phyloP scores from a whole-genome alignment of 2,797 vertebrate genomes.

The Coregonus sp. region DNA sequence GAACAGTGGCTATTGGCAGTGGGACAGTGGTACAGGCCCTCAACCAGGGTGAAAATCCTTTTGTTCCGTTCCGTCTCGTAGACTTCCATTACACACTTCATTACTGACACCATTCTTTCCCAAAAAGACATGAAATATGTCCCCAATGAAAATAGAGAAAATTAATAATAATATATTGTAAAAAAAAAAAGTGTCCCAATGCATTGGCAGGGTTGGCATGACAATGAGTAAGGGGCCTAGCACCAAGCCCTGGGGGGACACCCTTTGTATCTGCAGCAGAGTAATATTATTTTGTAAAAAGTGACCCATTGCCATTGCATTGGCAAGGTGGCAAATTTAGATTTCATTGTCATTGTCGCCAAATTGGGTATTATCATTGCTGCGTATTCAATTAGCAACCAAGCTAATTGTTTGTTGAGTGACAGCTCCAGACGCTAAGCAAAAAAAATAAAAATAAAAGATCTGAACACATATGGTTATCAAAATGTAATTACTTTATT shows the following conservation, averaged over 20 bases:
- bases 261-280: background rate
- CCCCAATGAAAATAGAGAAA: background rate
- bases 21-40: conserved; percentile 36
- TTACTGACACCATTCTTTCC: background rate
- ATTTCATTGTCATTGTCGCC: conserved; percentile 12
- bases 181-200: no score
- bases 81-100: conserved; percentile 2
- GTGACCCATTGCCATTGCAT: background rate
- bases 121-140: background rate
- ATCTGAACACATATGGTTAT: conserved; percentile 57
- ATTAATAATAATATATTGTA: background rate
- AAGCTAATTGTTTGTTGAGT: conserved; percentile 48
- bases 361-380: conserved; percentile 46
- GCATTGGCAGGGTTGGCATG: no score
- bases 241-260: no score
- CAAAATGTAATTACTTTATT: conserved; percentile 58
- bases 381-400: conserved; percentile 50
- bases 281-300: background rate
- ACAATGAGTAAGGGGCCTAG: no score
- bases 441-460: background rate
- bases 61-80: background rate
- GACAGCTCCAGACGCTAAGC: conserved; percentile 53
- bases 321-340: background rate
- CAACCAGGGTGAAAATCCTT: conserved; percentile 30
- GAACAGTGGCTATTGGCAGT: conserved; percentile 21